Percentiles rank a stretch among this genome's conserved stretches.
Conservation (phyloP, 2,113 vertebrate genomes). For the Ciconia stormi region DNA sequence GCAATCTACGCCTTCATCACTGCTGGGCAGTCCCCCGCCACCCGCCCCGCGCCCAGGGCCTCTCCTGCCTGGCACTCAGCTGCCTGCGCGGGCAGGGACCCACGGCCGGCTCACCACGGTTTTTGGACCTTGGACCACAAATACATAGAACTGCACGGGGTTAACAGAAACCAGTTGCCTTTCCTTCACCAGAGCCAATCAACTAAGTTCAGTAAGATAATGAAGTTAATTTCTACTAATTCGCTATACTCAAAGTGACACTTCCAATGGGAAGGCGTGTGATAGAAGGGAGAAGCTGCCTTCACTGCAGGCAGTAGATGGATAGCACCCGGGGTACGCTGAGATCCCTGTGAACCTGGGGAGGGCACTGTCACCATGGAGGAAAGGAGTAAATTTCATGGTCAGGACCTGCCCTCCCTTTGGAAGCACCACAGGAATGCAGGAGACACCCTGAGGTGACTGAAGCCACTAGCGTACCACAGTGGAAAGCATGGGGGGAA, state of each 20-base stretch:
- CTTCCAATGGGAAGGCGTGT: background rate
- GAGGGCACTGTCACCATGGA: background rate
- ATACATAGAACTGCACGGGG: background rate
- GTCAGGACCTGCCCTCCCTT: background rate
- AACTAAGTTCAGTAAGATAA: background rate
- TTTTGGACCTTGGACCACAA: rapidly evolving
- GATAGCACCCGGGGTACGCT: background rate
- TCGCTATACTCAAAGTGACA: background rate
- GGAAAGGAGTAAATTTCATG: background rate
- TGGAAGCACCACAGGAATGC: background rate
- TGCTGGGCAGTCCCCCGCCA: rapidly evolving
- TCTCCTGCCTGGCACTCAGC: background rate
- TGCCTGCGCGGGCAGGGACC: background rate
- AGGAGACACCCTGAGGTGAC: background rate
- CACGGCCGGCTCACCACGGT: rapidly evolving
- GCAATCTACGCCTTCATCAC: background rate
- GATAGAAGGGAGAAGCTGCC: background rate
- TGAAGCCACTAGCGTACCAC: background rate
- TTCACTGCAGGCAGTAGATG: background rate
- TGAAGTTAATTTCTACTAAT: background rate
- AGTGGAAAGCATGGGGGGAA: background rate
- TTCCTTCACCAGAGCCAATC: background rate
- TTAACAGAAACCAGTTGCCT: background rate
- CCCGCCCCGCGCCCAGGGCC: too few relatives aligned
- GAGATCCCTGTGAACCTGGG: background rate